phyloP scores from a whole-genome alignment of 37 sponge, comb jelly and placozoan genomes.

The Haliclona indistincta region DNA sequence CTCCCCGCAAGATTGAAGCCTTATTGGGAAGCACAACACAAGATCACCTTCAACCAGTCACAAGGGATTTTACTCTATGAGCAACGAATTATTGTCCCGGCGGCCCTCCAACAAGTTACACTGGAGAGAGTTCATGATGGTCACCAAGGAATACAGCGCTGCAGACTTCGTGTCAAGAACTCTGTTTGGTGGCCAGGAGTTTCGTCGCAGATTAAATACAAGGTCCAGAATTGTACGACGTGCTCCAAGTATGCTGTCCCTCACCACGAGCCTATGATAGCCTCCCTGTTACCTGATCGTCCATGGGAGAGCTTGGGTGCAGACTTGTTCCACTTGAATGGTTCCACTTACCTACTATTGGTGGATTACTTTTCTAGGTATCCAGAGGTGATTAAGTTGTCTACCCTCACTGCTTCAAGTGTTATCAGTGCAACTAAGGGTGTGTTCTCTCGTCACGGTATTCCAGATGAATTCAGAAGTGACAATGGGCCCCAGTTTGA shows the following conservation, averaged over 20 bases:
- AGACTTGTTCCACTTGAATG: slow-evolving; percentile 10
- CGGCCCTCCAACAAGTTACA: slow-evolving; percentile 14
- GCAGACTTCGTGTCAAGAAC: slow-evolving; percentile 10
- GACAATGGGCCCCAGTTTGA: slow-evolving; percentile 36
- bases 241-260: slow-evolving; percentile 19
- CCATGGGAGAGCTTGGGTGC: slow-evolving; percentile 8
- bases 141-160: slow-evolving; percentile 51
- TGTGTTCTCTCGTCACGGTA: slow-evolving; percentile 20
- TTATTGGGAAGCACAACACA: neutral
- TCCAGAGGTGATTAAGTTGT: slow-evolving; percentile 7
- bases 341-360: neutral
- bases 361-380: slow-evolving; percentile 15
- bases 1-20: neutral
- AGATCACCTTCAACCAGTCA: neutral
- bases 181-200: slow-evolving; percentile 67
- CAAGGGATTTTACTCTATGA: neutral
- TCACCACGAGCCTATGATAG: slow-evolving; percentile 23
- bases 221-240: slow-evolving; percentile 26
- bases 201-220: slow-evolving; percentile 21
- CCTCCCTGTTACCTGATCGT: slow-evolving; percentile 11
- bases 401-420: slow-evolving; percentile 6
- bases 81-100: slow-evolving; percentile 27
- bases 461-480: slow-evolving; percentile 5
- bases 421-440: slow-evolving; percentile 13
- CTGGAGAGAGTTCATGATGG: slow-evolving; percentile 40